Evolutionary conservation across 2,888 invertebrate genomes (phyloP).

Genomic region (Argyra leucocephala): DNA sequence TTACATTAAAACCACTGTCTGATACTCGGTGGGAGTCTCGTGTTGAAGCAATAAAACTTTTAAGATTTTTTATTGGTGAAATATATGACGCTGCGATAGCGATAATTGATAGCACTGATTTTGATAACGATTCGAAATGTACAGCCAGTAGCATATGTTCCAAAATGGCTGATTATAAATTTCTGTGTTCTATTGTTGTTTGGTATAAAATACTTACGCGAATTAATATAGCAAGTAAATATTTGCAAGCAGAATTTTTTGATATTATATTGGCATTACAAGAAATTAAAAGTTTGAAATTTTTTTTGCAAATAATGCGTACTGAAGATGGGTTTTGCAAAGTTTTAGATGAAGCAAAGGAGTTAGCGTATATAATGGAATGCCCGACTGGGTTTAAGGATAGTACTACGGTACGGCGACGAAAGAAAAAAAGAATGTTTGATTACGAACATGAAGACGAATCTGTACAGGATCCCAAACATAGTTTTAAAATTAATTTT

Average conservation of each 20-base stretch:
- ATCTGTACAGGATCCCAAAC: constrained; percentile 8
- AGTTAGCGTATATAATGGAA: constrained; percentile 9
- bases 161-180: constrained; percentile 8
- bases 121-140: constrained; percentile 7
- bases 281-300: not conserved
- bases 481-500: constrained; percentile 7
- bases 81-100: not conserved
- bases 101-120: not conserved
- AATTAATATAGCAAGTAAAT: constrained; percentile 7
- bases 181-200: not conserved
- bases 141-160: not conserved
- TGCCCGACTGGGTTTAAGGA: constrained; percentile 4
- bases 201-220: constrained; percentile 2
- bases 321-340: constrained; percentile 7
- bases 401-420: not conserved
- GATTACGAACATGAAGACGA: too few relatives aligned
- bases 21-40: constrained; percentile 5
- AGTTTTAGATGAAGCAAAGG: constrained; percentile 9
- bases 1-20: constrained; percentile 8
- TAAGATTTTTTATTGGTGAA: not conserved
- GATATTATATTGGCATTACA: not conserved
- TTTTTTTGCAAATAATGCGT: constrained; percentile 2
- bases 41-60: not conserved
- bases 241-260: not conserved
- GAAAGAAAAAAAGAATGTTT: constrained; percentile 7